Conservation (phyloP, 1,140 invertebrate genomes). For the Anthonomus grandis region DNA sequence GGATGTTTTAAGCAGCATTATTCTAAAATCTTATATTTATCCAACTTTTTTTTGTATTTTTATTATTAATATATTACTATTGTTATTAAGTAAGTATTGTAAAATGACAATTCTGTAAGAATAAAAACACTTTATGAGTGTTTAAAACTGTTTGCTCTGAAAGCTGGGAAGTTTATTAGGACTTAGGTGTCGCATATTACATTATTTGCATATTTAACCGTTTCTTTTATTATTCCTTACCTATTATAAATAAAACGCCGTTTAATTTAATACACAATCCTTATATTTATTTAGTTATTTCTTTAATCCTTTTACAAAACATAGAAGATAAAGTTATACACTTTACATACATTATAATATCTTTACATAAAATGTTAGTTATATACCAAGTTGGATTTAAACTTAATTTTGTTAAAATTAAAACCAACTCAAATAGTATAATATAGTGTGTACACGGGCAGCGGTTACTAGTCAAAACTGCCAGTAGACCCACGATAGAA, state of each 20-base stretch:
- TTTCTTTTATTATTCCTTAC: no score
- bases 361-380: constrained; percentile 24
- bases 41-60: no score
- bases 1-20: no score
- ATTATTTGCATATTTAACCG: no score
- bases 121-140: no score
- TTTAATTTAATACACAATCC: constrained; percentile 16
- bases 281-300: constrained; percentile 18
- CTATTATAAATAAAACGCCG: not conserved
- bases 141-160: no score
- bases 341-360: constrained; percentile 23
- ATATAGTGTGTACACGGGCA: not conserved
- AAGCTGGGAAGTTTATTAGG: no score
- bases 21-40: no score
- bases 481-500: not conserved
- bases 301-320: constrained; percentile 27
- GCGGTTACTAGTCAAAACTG: not conserved
- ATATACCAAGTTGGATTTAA: constrained; percentile 23
- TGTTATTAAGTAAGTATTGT: no score
- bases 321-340: constrained; percentile 27
- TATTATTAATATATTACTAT: no score
- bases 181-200: no score
- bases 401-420: constrained; percentile 11
- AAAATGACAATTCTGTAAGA: no score
- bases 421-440: constrained; percentile 11